These are phyloP conservation scores for Pelochelys cantorii DNA, from an alignment of 2,797 vertebrate genomes.

Conservation along the genomic window DNA sequence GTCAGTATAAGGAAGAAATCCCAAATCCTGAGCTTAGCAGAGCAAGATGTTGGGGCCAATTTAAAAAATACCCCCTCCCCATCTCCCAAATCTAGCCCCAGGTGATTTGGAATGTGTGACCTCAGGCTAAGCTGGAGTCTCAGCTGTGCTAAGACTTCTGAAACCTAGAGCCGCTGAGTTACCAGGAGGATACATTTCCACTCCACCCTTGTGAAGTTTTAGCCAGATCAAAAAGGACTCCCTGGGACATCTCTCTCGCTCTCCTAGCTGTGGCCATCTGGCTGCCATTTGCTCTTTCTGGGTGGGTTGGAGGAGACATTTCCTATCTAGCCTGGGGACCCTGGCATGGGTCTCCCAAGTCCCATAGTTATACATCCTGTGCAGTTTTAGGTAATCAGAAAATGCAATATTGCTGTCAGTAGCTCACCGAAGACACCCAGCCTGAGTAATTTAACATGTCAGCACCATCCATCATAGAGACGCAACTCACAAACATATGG, in stretches of 20 bases:
- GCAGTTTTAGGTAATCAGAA: constrained; percentile 80
- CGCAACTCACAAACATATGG: constrained; percentile 55
- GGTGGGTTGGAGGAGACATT: constrained; percentile 33
- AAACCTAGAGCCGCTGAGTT: neutral
- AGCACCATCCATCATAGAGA: constrained; percentile 82
- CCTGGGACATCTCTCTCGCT: accelerated
- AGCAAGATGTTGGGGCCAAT: neutral
- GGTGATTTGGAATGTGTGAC: neutral
- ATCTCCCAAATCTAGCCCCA: neutral
- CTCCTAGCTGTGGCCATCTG: neutral
- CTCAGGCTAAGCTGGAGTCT: accelerated
- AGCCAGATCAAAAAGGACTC: accelerated
- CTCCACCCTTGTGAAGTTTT: neutral
- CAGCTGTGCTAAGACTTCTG: neutral
- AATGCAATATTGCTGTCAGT: constrained; percentile 82
- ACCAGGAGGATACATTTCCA: accelerated
- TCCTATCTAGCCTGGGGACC: neutral
- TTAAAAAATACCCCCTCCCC: neutral
- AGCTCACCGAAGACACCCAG: constrained; percentile 78
- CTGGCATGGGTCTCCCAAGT: constrained; percentile 13
- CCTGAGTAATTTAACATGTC: constrained; percentile 84
- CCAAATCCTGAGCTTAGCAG: neutral
- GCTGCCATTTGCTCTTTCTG: constrained; percentile 24
- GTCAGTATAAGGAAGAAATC: neutral
- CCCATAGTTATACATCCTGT: constrained; percentile 77